These are phyloP conservation scores for Odontothrips loti DNA, from an alignment of 2,888 invertebrate species.

Conservation along the genomic window DNA sequence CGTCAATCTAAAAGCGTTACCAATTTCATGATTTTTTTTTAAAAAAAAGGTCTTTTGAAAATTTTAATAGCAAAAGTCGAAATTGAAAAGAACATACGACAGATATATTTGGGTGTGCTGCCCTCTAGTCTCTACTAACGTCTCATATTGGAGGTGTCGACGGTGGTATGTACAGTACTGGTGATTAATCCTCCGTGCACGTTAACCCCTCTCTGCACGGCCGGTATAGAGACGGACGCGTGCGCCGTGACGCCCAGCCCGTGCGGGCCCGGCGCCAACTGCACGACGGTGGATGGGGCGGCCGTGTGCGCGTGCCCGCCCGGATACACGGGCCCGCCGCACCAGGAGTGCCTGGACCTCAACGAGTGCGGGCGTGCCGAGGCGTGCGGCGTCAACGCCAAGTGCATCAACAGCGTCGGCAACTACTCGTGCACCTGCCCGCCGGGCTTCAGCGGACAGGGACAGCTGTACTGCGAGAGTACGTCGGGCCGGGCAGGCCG, in stretches of 20 bases:
- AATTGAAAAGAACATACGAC: no score
- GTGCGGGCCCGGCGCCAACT: slow-evolving; percentile 66
- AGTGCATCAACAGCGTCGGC: slow-evolving; percentile 77
- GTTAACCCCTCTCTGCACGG: no score
- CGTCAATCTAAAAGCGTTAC: no score
- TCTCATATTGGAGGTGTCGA: no score
- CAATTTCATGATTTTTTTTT: no score
- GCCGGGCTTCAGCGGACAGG: slow-evolving; percentile 69
- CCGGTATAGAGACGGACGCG: slow-evolving; percentile 64
- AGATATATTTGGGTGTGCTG: no score
- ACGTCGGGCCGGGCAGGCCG: slow-evolving; percentile 47
- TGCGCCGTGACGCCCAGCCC: slow-evolving; percentile 55
- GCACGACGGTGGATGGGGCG: slow-evolving; percentile 71
- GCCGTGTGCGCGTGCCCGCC: slow-evolving; percentile 68
- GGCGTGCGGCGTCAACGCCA: slow-evolving; percentile 70
- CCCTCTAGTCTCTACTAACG: no score
- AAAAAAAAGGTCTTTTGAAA: no score
- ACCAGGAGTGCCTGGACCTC: slow-evolving; percentile 64
- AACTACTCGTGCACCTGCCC: slow-evolving; percentile 73
- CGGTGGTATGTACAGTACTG: no score
- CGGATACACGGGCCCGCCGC: slow-evolving; percentile 58
- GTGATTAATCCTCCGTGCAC: no score
- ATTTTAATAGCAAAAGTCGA: no score
- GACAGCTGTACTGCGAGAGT: slow-evolving; percentile 73
- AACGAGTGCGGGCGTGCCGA: slow-evolving; percentile 66